These are phyloP conservation scores for Centropus unirufus DNA, from an alignment of 2,113 vertebrate genomes.

Conservation along the genomic window DNA sequence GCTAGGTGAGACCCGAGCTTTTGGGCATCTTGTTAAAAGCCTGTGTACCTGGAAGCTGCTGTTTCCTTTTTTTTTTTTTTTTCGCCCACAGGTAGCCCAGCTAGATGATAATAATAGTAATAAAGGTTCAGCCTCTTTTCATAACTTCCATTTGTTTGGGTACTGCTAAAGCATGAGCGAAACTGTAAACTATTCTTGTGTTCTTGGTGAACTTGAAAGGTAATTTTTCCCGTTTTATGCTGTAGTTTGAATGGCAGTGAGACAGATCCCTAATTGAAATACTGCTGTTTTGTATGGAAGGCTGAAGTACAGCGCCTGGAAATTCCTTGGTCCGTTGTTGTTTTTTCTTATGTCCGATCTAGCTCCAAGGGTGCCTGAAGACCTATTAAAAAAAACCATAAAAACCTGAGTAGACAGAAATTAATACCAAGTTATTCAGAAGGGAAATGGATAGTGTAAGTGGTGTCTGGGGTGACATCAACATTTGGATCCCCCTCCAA, in stretches of 20 bases:
- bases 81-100: background rate
- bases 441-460: constrained; percentile 64
- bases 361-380: constrained; percentile 47
- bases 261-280: background rate
- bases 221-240: background rate
- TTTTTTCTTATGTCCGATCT: constrained; percentile 24
- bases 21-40: background rate
- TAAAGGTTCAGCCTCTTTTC: background rate
- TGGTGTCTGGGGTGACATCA: constrained; percentile 75
- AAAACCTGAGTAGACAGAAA: constrained; percentile 37
- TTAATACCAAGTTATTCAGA: constrained; percentile 62
- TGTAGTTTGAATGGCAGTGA: background rate
- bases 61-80: background rate
- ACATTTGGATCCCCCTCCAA: constrained; percentile 57
- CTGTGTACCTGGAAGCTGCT: background rate
- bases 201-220: background rate
- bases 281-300: background rate
- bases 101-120: background rate
- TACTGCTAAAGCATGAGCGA: background rate
- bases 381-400: constrained; percentile 34
- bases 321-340: constrained; percentile 19
- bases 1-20: background rate
- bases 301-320: background rate
- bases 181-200: background rate
- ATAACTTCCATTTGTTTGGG: background rate